A percentile compares a stretch with the other conserved stretches of the same genome.
These are phyloP conservation scores for Nasonovia ribisnigri DNA, from an alignment of 2,888 invertebrate genomes.

Conservation along the genomic window DNA sequence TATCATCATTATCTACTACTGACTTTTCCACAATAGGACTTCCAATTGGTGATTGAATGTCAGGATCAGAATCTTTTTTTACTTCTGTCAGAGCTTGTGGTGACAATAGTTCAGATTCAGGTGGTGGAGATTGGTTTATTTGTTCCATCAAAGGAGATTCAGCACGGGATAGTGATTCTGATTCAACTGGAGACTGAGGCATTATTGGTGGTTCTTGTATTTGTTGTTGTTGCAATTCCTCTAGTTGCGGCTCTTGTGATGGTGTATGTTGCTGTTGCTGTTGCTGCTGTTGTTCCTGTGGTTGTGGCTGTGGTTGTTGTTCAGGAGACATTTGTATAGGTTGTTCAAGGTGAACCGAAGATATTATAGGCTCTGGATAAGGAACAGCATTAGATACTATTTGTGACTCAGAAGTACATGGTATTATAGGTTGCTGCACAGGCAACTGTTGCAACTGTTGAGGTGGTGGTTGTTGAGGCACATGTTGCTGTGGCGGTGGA, in stretches of 20 bases:
- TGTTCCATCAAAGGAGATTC: slow-evolving; percentile 56
- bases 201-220: slow-evolving; percentile 21
- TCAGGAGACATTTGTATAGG: slow-evolving; percentile 65
- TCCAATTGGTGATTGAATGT: slow-evolving; percentile 17
- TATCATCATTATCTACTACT: slow-evolving; percentile 50
- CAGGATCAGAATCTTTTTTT: slow-evolving; percentile 35
- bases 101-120: slow-evolving; percentile 33
- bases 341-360: slow-evolving; percentile 63
- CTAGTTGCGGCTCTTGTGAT: slow-evolving; percentile 40
- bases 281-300: slow-evolving; percentile 53
- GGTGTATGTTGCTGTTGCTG: slow-evolving; percentile 72
- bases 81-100: slow-evolving; percentile 24
- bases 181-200: slow-evolving; percentile 51
- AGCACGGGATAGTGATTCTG: slow-evolving; percentile 36
- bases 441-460: slow-evolving; percentile 65
- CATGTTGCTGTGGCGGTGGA: slow-evolving; percentile 69
- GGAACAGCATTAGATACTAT: slow-evolving; percentile 57
- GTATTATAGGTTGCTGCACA: slow-evolving; percentile 60
- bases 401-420: slow-evolving; percentile 51
- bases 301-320: slow-evolving; percentile 67
- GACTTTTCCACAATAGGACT: slow-evolving; percentile 39
- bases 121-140: slow-evolving; percentile 31
- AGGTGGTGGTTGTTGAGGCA: slow-evolving; percentile 67
- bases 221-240: slow-evolving; percentile 37
- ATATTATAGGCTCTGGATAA: slow-evolving; percentile 56